A percentile compares a stretch with the other conserved stretches of the same genome.
These are phyloP conservation scores for Achlya flavicornis DNA, from an alignment of 2,888 invertebrate species.

Conservation along the genomic window DNA sequence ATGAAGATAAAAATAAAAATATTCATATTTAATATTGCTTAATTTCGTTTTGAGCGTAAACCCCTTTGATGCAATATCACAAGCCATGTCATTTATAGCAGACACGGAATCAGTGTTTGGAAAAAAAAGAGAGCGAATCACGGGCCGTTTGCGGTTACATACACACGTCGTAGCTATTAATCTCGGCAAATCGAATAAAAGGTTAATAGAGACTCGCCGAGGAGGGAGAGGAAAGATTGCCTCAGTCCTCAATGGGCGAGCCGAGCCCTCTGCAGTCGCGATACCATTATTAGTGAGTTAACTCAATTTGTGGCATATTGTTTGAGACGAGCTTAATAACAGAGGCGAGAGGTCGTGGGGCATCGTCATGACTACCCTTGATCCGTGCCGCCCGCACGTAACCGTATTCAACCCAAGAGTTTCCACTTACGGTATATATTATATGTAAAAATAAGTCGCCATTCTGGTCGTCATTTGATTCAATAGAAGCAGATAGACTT, in stretches of 20 bases:
- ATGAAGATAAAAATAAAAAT: no score
- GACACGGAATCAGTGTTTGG: neutral
- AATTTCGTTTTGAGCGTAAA: neutral
- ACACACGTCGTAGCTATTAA: constrained; percentile 71
- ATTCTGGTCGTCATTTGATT: neutral
- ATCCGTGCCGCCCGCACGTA: constrained; percentile 43
- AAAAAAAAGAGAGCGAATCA: constrained; percentile 34
- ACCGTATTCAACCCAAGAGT: constrained; percentile 42
- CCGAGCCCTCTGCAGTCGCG: constrained; percentile 68
- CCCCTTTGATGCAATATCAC: neutral
- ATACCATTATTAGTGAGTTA: constrained; percentile 83
- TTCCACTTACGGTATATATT: constrained; percentile 29
- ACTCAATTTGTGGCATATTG: constrained; percentile 83
- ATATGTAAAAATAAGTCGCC: neutral
- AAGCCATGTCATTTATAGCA: neutral
- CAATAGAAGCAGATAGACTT: neutral
- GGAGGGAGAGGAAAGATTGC: constrained; percentile 69
- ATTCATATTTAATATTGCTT: neutral
- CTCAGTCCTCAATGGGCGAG: constrained; percentile 67
- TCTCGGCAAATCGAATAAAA: constrained; percentile 77
- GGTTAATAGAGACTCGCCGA: constrained; percentile 62
- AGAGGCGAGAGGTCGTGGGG: constrained; percentile 71
- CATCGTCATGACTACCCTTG: constrained; percentile 74
- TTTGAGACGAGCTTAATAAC: constrained; percentile 82
- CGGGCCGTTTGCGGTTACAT: constrained; percentile 46